phyloP scores from a whole-genome alignment of 2,113 vertebrate species.

The Macrotus californicus region DNA sequence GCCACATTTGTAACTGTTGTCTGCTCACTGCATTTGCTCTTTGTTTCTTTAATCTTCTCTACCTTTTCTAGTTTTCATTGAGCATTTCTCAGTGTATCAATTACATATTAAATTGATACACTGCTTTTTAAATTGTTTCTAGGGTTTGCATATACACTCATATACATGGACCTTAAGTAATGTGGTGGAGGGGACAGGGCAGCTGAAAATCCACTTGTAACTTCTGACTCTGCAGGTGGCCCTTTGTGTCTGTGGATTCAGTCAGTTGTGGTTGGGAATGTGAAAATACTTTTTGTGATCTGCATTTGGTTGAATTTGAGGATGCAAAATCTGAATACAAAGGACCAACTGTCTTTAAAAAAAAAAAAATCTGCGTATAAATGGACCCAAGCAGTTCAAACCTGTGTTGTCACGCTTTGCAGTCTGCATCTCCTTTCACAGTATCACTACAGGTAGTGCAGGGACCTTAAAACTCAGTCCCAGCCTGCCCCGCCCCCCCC shows the following conservation, averaged over 20 bases:
- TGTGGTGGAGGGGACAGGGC: background rate
- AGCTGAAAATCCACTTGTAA: background rate
- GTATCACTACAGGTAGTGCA: background rate
- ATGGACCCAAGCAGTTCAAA: background rate
- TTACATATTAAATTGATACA: background rate
- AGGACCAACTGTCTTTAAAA: background rate
- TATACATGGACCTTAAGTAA: background rate
- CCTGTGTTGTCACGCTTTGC: background rate
- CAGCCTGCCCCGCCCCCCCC: too few species aligned
- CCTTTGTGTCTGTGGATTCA: background rate
- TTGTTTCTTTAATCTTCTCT: background rate
- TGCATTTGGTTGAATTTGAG: background rate
- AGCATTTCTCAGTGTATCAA: background rate
- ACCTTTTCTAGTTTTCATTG: background rate
- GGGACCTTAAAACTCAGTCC: background rate
- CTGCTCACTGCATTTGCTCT: background rate
- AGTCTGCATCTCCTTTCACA: background rate
- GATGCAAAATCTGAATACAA: background rate
- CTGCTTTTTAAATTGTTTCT: background rate
- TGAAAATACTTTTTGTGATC: background rate
- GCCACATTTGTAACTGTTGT: background rate
- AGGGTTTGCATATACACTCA: background rate
- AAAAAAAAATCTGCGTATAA: background rate
- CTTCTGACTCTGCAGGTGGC: background rate
- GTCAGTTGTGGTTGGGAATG: background rate